Evolutionary conservation across 2,888 invertebrate species (phyloP), one percentile per base, ranked within the genome.

Genomic region (Xestia ashworthii): DNA sequence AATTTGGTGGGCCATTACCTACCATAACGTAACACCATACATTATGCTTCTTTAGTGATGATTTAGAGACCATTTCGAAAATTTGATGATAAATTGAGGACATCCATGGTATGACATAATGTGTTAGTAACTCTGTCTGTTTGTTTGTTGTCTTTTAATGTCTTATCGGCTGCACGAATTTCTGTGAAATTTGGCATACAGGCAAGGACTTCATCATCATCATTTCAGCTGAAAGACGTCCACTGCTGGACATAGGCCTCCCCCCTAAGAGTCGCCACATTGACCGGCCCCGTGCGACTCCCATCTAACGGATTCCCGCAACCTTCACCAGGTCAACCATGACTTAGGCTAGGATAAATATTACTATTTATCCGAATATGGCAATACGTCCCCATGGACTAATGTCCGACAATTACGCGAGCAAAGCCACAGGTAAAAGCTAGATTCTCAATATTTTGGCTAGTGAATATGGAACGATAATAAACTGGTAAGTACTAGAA

Each of bases 1-100:
- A 83, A 83, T 83, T 80, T 84, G 38, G 67, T 75, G 75, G 84
- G 0, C 69, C 82, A 82, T 82, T 82, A 75, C 75, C 74, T 70
- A 53, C 70, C 50, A 32, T 58, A 65, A 69, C 5, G 64, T 70
- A 44, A 60, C 46, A 74, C 50, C 53, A 50, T 44, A n/a, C 38
- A 74, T 77, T 66, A 67, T 78, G 22, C 19, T n/a, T 50, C 4
- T 38, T 44, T 32, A n/a, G 53, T 62, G 14, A 71, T 62, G 62
- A 71, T 65, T 77, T 32, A 48, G 32, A 19, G 44, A 25, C 44
- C 44, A 55, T 73, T 44, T 55, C 44, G 9, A 69, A 44, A 32
- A 44, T 44, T 22, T 6, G 11, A 16, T 73, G 53, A 72, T 53
- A 44, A 19, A 25, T 41, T 67, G 25, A n/a, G 46, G 38, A 8